phyloP scores from a whole-genome alignment of 2,888 invertebrate genomes.

The Clistopyga incitator region DNA sequence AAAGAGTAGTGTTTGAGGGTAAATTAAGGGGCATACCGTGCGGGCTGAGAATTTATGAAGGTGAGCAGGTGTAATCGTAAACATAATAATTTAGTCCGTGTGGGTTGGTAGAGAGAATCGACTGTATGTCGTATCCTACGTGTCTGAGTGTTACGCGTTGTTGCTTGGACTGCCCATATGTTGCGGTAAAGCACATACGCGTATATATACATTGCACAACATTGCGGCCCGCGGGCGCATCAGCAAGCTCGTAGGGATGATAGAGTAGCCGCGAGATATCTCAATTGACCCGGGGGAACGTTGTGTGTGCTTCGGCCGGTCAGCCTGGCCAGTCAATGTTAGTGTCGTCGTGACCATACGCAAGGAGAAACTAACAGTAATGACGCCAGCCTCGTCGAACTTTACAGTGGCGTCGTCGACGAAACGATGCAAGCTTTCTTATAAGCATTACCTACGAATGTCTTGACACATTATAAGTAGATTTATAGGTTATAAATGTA shows the following conservation, averaged over 20 bases:
- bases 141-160: neutral
- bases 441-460: neutral
- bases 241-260: conserved; percentile 68
- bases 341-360: conserved; percentile 39
- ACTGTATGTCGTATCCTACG: conserved; percentile 11
- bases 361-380: conserved; percentile 49
- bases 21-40: neutral
- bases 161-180: neutral
- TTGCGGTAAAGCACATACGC: conserved; percentile 19
- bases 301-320: conserved; percentile 52
- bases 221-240: conserved; percentile 59
- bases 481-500: neutral
- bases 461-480: neutral
- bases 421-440: conserved; percentile 19
- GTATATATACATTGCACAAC: conserved; percentile 68
- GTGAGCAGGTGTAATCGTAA: neutral
- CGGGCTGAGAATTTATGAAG: neutral
- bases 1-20: neutral
- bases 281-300: conserved; percentile 78
- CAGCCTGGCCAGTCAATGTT: conserved; percentile 46
- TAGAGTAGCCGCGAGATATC: conserved; percentile 75
- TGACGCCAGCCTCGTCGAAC: conserved; percentile 44
- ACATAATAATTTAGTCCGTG: neutral
- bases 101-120: neutral
- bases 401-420: conserved; percentile 26